A percentile compares a stretch with the other conserved stretches of the same genome.
Evolutionary conservation across 1,140 invertebrate genomes (phyloP).

Genomic region (Leptinotarsa texana): DNA sequence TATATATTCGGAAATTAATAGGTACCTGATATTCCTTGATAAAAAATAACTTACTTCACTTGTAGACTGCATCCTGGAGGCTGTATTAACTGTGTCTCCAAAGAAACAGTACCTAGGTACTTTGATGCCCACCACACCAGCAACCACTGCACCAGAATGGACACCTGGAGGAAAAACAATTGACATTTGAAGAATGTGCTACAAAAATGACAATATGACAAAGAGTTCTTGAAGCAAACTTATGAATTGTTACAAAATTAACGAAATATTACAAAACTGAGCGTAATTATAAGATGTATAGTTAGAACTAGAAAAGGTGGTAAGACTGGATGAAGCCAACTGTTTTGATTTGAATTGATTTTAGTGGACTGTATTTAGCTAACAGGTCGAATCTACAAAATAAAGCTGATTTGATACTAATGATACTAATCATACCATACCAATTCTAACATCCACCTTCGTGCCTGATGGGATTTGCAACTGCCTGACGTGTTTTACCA

Average conservation of each 20-base stretch:
- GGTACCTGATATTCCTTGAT: no score
- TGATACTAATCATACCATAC: conserved; percentile 48
- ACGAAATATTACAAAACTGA: neutral
- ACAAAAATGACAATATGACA: no score
- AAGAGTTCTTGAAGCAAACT: no score
- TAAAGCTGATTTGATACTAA: no score
- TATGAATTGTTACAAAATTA: neutral
- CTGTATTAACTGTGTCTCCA: conserved; percentile 87
- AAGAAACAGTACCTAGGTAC: conserved; percentile 79
- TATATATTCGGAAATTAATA: no score
- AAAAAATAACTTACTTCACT: conserved; percentile 62
- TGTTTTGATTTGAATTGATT: neutral
- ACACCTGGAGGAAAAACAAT: conserved; percentile 46
- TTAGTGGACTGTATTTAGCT: no score
- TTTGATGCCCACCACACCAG: conserved; percentile 72
- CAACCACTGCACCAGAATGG: conserved; percentile 64
- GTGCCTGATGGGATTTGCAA: conserved; percentile 61
- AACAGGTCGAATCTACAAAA: no score
- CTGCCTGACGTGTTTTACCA: conserved; percentile 64
- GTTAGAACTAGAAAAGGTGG: no score
- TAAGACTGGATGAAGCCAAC: neutral
- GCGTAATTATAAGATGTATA: neutral
- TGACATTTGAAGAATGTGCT: no score
- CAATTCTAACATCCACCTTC: conserved; percentile 67
- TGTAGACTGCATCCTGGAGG: conserved; percentile 83